Evolutionary conservation across 2,888 invertebrate species (phyloP).

Genomic region (Lasioglossum calceatum): DNA sequence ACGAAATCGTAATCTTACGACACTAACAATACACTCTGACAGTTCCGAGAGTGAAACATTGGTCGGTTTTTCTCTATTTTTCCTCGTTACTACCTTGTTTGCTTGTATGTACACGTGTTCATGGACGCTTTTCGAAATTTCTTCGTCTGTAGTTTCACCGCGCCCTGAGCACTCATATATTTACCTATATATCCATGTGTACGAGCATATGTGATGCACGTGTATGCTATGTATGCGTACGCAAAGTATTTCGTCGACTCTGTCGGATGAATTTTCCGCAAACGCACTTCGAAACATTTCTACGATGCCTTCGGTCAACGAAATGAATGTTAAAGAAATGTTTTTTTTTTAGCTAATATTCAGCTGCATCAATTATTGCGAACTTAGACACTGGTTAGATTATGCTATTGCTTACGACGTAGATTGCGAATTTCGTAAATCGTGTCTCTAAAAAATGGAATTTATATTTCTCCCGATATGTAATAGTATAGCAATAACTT

Average conservation of each 20-base stretch:
- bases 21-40: slow-evolving; percentile 54
- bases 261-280: background rate
- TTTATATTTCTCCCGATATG: slow-evolving; percentile 1
- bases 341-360: background rate
- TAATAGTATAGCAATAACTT: background rate
- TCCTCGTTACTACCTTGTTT: slow-evolving; percentile 42
- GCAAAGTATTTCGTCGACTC: background rate
- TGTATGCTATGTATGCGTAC: slow-evolving; percentile 11
- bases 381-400: background rate
- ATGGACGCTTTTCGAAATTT: slow-evolving; percentile 43
- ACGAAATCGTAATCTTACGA: slow-evolving; percentile 54
- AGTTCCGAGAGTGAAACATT: slow-evolving; percentile 73
- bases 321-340: background rate
- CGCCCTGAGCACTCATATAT: slow-evolving; percentile 24
- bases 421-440: background rate
- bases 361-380: background rate
- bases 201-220: slow-evolving; percentile 13
- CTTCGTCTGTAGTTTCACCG: slow-evolving; percentile 32
- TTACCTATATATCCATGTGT: slow-evolving; percentile 31
- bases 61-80: slow-evolving; percentile 70
- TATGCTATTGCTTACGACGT: background rate
- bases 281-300: background rate
- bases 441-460: slow-evolving; percentile 1
- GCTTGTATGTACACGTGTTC: slow-evolving; percentile 51
- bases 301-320: background rate